Evolutionary conservation across 2,888 invertebrate species (phyloP).

Genomic region (Eupithecia dodoneata): DNA sequence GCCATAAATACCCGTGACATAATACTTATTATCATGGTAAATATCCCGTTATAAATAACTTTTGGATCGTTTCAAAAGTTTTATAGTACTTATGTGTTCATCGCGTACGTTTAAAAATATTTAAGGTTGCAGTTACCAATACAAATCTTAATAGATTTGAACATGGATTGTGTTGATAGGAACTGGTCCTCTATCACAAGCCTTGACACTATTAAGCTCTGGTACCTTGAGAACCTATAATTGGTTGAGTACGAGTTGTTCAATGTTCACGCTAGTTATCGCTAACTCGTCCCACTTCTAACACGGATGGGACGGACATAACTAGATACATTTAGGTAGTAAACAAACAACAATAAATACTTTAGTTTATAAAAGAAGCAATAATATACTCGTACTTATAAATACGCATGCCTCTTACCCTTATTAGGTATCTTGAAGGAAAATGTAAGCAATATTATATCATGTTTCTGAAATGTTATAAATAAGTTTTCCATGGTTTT

Average conservation of each 20-base stretch:
- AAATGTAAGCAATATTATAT: not conserved
- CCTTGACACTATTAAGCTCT: conserved; percentile 26
- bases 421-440: not conserved
- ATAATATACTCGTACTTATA: not conserved
- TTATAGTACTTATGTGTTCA: too few species aligned
- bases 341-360: not conserved
- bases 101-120: too few species aligned
- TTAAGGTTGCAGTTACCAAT: too few species aligned
- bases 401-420: not conserved
- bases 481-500: not conserved
- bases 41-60: too few species aligned
- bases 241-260: conserved; percentile 17
- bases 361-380: not conserved
- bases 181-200: not conserved
- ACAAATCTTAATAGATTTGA: not conserved
- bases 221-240: conserved; percentile 23
- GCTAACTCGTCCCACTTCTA: conserved; percentile 34
- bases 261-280: conserved; percentile 19
- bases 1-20: too few species aligned
- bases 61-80: too few species aligned
- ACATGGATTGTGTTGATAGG: not conserved
- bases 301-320: not conserved
- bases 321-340: not conserved
- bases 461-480: not conserved
- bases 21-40: too few species aligned